A percentile compares a stretch with the other conserved stretches of the same genome.
Evolutionary conservation across 2,113 vertebrate genomes (phyloP).

Genomic region (Mirounga angustirostris): DNA sequence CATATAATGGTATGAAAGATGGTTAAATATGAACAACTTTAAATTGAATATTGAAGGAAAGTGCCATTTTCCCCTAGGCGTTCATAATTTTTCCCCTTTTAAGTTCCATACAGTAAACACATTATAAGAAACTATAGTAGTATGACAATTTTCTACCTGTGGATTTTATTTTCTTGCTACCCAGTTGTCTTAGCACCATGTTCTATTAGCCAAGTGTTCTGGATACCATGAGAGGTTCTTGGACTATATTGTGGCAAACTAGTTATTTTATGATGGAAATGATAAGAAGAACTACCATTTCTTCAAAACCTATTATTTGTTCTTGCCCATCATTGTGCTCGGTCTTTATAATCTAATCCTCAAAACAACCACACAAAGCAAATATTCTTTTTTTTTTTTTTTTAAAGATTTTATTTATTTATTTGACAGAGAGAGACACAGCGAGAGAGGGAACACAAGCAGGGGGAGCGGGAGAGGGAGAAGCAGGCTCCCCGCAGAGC

Average conservation of each 20-base stretch:
- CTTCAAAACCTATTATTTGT: neutral
- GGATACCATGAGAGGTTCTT: neutral
- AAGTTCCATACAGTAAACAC: slow-evolving; percentile 25
- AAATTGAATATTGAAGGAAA: slow-evolving; percentile 45
- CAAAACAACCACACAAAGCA: neutral
- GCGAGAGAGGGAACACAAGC: too few relatives aligned
- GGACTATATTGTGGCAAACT: neutral
- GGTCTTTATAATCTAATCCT: neutral
- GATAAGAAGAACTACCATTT: slow-evolving; percentile 13
- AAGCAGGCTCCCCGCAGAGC: too few relatives aligned
- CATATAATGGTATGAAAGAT: slow-evolving; percentile 25
- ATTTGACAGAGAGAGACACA: too few relatives aligned
- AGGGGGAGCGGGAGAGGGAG: too few relatives aligned
- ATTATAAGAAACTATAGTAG: slow-evolving; percentile 47
- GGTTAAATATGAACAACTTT: slow-evolving; percentile 43
- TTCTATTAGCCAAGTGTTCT: neutral
- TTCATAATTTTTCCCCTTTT: neutral
- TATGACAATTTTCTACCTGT: neutral
- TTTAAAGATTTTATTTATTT: too few relatives aligned
- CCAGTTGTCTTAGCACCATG: neutral
- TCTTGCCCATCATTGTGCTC: neutral
- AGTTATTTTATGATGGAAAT: slow-evolving; percentile 2
- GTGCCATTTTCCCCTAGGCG: slow-evolving; percentile 26
- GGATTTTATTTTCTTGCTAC: slow-evolving; percentile 45
- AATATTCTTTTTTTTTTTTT: neutral